Evolutionary conservation across 2,888 invertebrate species (phyloP).

Genomic region (Chalcis sispes): DNA sequence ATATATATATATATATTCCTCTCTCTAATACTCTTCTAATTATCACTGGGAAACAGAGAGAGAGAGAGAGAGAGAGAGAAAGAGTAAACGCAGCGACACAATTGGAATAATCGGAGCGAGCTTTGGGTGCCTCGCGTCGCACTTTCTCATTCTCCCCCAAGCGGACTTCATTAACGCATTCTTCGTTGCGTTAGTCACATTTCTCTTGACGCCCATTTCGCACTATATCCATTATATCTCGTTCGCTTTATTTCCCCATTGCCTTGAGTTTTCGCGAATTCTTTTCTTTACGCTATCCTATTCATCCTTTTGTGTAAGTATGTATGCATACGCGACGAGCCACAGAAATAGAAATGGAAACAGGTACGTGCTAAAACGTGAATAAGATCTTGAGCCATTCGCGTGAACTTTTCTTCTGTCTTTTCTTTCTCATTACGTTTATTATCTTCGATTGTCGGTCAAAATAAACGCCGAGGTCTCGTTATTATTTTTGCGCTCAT

Average conservation of each 20-base stretch:
- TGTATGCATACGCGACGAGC: too few species aligned
- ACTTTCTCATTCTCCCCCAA: background rate
- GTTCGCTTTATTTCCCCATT: background rate
- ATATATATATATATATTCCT: too few species aligned
- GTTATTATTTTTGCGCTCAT: background rate
- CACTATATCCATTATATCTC: background rate
- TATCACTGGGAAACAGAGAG: too few species aligned
- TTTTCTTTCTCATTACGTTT: background rate
- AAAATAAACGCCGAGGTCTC: background rate
- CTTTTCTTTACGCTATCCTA: background rate
- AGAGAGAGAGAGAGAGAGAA: conserved; percentile 3
- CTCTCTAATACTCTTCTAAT: conserved; percentile 7
- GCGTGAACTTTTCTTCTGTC: too few species aligned
- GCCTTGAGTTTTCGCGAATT: background rate
- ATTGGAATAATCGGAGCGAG: conserved; percentile 36
- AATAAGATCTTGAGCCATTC: too few species aligned
- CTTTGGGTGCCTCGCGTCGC: background rate
- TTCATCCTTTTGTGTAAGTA: background rate
- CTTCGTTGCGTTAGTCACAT: conserved; percentile 36
- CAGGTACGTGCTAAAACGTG: too few species aligned
- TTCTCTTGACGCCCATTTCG: background rate
- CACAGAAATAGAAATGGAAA: too few species aligned
- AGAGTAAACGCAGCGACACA: background rate
- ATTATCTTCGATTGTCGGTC: background rate
- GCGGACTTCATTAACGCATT: conserved; percentile 52